Evolutionary conservation across 2,797 vertebrate genomes (phyloP).

Genomic region (Ctenopoma kingsleyae): DNA sequence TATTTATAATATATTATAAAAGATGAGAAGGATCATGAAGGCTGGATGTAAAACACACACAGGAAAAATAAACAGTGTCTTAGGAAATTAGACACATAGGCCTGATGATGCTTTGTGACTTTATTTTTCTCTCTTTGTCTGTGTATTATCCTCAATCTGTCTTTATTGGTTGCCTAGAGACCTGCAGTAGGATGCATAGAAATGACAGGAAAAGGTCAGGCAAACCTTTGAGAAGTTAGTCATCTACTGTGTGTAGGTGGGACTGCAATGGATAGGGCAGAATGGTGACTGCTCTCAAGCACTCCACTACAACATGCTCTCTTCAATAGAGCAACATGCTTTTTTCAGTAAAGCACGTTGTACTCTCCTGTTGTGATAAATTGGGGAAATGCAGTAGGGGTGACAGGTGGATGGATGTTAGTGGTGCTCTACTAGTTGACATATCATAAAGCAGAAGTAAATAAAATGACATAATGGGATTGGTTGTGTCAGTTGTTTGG

Average conservation of each 20-base stretch:
- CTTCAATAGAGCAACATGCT: no score
- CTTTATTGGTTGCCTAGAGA: constrained; percentile 78
- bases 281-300: constrained; percentile 45
- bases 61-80: constrained; percentile 22
- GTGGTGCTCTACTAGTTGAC: neutral
- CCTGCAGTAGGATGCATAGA: constrained; percentile 75
- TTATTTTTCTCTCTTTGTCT: constrained; percentile 56
- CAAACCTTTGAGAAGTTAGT: constrained; percentile 81
- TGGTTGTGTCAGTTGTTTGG: constrained; percentile 2
- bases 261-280: constrained; percentile 43
- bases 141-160: constrained; percentile 39
- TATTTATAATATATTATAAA: no score
- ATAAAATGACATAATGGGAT: constrained; percentile 12
- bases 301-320: constrained; percentile 16
- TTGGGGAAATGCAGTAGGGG: neutral
- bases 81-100: constrained; percentile 48
- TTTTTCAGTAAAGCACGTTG: no score
- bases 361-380: neutral
- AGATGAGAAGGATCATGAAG: constrained; percentile 3
- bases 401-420: neutral
- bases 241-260: constrained; percentile 73
- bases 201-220: constrained; percentile 79
- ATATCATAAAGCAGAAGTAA: constrained; percentile 24
- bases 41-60: neutral
- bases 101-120: constrained; percentile 56